Conservation (phyloP, 2,113 vertebrate genomes). For the Sebastes fasciatus region DNA sequence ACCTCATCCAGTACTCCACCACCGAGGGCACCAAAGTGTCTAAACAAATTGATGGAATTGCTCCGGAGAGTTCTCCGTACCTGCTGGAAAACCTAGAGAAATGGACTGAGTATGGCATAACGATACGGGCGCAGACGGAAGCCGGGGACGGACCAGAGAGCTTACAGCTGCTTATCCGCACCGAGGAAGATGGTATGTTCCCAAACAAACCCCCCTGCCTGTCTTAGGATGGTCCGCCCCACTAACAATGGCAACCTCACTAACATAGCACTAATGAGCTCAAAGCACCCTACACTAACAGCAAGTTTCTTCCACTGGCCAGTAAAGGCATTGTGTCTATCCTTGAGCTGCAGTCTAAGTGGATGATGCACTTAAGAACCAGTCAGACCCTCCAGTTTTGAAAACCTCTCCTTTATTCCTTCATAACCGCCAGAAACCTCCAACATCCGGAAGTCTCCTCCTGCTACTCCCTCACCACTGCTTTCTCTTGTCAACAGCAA, state of each 20-base stretch:
- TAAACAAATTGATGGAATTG: conserved; percentile 88
- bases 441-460: conserved; percentile 42
- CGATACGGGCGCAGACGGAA: conserved; percentile 92
- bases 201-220: conserved; percentile 62
- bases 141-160: conserved; percentile 95
- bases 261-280: conserved; percentile 50
- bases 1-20: conserved; percentile 91
- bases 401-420: conserved; percentile 43
- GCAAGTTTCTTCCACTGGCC: conserved; percentile 29
- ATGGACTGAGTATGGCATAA: conserved; percentile 96
- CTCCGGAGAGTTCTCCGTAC: conserved; percentile 89
- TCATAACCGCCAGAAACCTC: conserved; percentile 37
- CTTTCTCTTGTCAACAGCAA: conserved; percentile 43
- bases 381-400: conserved; percentile 31
- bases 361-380: conserved; percentile 41
- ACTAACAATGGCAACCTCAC: conserved; percentile 63
- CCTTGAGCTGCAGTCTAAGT: conserved; percentile 17
- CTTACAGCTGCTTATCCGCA: conserved; percentile 94
- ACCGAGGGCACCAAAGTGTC: conserved; percentile 89
- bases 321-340: conserved; percentile 23
- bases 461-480: conserved; percentile 39
- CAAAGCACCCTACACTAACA: conserved; percentile 54
- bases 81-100: conserved; percentile 95
- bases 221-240: conserved; percentile 46
- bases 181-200: conserved; percentile 99